Evolutionary conservation across 2,888 invertebrate genomes (phyloP).

Genomic region (Congeria kusceri): DNA sequence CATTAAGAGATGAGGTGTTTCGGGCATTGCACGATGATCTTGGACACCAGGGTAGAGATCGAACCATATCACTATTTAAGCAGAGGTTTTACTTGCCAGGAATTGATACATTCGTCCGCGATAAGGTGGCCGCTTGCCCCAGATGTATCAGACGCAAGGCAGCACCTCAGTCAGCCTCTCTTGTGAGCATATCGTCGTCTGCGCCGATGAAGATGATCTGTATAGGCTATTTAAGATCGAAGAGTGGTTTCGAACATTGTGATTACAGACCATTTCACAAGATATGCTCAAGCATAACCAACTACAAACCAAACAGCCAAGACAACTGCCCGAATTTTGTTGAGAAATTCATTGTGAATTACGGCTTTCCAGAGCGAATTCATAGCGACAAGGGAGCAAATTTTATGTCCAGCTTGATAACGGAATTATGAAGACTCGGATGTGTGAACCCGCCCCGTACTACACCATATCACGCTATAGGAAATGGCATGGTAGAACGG

Average conservation of each 20-base stretch:
- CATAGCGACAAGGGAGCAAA: too few species aligned
- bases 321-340: too few species aligned
- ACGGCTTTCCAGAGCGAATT: too few species aligned
- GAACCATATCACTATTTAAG: background rate
- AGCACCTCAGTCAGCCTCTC: background rate
- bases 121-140: background rate
- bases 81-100: background rate
- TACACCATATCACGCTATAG: background rate
- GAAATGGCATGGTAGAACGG: slow-evolving; percentile 1
- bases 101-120: background rate
- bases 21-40: background rate
- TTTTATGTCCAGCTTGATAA: background rate
- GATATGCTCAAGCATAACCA: too few species aligned
- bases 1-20: background rate
- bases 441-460: background rate
- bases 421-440: background rate
- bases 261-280: too few species aligned
- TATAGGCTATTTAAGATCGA: background rate
- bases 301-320: too few species aligned
- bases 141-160: background rate
- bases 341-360: too few species aligned
- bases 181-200: slow-evolving; percentile 2
- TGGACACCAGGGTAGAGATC: background rate
- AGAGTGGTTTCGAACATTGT: too few species aligned
- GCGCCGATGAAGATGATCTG: background rate